Evolutionary conservation across 2,113 vertebrate species (phyloP).

Genomic region (Aviceda subcristata): DNA sequence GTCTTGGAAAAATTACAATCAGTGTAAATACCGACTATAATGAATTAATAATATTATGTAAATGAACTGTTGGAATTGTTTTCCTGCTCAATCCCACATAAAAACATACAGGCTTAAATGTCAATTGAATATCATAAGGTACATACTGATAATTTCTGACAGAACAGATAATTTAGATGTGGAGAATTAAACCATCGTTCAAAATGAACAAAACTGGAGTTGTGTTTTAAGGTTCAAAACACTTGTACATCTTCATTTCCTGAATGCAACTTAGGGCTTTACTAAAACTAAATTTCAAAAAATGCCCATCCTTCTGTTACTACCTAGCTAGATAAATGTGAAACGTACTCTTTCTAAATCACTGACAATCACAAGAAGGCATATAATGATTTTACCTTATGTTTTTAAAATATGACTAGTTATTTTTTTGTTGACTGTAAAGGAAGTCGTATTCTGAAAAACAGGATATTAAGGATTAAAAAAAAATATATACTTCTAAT

Average conservation of each 20-base stretch:
- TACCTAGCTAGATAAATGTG: background rate
- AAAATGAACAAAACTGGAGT: background rate
- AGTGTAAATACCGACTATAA: background rate
- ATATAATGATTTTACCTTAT: slow-evolving; percentile 29
- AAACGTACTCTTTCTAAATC: background rate
- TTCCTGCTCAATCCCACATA: background rate
- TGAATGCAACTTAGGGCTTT: background rate
- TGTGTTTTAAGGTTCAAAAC: background rate
- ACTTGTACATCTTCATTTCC: background rate
- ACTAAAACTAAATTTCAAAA: background rate
- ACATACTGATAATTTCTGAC: background rate
- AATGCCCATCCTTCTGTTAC: background rate
- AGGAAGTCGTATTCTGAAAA: slow-evolving; percentile 12
- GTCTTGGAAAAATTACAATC: background rate
- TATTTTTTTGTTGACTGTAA: slow-evolving; percentile 30
- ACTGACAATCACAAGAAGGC: background rate
- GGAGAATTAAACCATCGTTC: background rate
- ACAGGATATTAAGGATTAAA: slow-evolving; percentile 49
- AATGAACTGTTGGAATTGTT: background rate
- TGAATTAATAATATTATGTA: background rate
- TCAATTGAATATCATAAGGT: background rate
- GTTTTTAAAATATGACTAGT: slow-evolving; percentile 7
- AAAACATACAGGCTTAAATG: background rate
- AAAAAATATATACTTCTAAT: slow-evolving; percentile 8
- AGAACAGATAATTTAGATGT: background rate